Base-by-base conservation (phyloP, 2,888 invertebrate species). In the Smittia sp. region DNA sequence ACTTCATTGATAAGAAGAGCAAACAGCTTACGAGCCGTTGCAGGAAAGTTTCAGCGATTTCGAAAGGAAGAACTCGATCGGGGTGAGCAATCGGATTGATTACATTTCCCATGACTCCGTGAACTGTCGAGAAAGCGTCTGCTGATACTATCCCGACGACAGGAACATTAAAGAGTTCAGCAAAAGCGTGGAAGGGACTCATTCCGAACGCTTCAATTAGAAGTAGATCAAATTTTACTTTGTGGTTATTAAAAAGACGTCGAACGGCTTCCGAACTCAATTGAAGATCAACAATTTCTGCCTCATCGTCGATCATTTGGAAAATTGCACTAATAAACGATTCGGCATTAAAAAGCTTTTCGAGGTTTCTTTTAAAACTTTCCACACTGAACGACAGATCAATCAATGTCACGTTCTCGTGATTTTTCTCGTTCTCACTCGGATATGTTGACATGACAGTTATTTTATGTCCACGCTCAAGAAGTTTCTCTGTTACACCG, bases 221-320 rank as follows among this genome's bases (percentile, higher is more conserved):
- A 0, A 86, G 82, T 62, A 86, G 76, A 77, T 87, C 87, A 75
- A 87, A 87, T 74, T 82, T 82, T 27, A 84, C 79, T 11, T 9
- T n/a, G 4, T 6, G 20, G 11, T 63, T 75, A 11, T 52, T 52
- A 20, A 52, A 46, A 6, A 76, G 24, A 18, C 75, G 74, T 15
- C 18, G 24, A 9, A 75, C 75, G 7, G 13, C 15, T 52, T 52
- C 52, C 6, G 52, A 52, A 6, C 15, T 15, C 4, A 52, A 4
- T 52, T 52, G 52, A n/a, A n/a, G 4, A 4, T 52, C 52, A n/a
- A 52, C 52, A 11, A n/a, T 11, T 6, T n/a, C 7, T 15, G 52
- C 9, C 15, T 52, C 52, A 52, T 6, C 4, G 15, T 52, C 52
- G 15, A 52, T n/a, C 15, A 52, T 15, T 4, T 52, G 7, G 15